These are phyloP conservation scores for Eutrigla gurnardus DNA, from an alignment of 2,797 vertebrate species.

Conservation along the genomic window DNA sequence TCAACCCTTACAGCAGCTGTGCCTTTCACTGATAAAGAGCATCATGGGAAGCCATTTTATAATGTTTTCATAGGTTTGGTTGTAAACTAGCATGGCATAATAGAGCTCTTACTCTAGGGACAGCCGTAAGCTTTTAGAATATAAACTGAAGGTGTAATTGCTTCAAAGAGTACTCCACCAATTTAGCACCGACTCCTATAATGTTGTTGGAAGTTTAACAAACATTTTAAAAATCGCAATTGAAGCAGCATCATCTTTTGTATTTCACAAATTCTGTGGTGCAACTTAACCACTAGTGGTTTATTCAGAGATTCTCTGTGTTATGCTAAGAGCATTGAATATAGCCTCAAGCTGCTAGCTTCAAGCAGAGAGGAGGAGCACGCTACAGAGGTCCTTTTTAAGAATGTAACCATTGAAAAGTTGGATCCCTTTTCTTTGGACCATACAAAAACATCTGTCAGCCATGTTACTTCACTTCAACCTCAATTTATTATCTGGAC, in stretches of 20 bases:
- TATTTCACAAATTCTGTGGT: not conserved
- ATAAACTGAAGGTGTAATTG: not conserved
- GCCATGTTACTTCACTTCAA: conserved; percentile 10
- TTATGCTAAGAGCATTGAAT: not conserved
- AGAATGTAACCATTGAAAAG: not conserved
- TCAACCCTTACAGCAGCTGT: not conserved
- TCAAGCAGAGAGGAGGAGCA: not conserved
- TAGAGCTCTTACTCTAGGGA: not conserved
- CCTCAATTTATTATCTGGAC: conserved; percentile 13
- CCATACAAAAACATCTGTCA: too few species aligned
- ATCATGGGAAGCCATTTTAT: not conserved
- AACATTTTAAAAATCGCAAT: too few species aligned
- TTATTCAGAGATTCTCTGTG: not conserved
- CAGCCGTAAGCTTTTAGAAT: not conserved
- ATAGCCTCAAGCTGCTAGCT: not conserved
- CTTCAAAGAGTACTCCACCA: not conserved
- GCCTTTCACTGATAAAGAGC: not conserved
- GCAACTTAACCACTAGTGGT: not conserved
- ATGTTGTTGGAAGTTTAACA: not conserved
- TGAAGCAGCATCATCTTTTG: not conserved
- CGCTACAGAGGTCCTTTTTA: not conserved
- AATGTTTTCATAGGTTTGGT: not conserved
- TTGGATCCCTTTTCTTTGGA: not conserved
- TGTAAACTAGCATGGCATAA: not conserved
- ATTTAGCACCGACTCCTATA: not conserved